These are phyloP conservation scores for Heliconius ismenius DNA, from an alignment of 2,888 invertebrate genomes.

Conservation along the genomic window DNA sequence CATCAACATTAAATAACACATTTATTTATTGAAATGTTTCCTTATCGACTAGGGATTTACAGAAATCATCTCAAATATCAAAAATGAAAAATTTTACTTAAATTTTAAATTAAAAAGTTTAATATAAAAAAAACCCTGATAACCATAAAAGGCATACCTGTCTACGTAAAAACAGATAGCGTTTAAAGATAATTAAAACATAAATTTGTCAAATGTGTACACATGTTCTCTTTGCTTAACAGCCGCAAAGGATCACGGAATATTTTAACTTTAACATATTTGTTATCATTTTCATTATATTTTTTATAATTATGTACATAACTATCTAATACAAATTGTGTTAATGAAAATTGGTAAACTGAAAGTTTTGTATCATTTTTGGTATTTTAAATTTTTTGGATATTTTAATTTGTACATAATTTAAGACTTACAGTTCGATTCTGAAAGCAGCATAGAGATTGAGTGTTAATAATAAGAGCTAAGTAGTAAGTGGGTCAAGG, in stretches of 20 bases:
- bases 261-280: constrained; percentile 39
- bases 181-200: constrained; percentile 59
- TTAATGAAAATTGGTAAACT: background rate
- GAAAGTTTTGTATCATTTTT: background rate
- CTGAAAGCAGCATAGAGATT: constrained; percentile 54
- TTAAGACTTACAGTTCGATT: constrained; percentile 48
- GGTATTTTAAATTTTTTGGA: background rate
- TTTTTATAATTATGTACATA: background rate
- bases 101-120: background rate
- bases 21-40: background rate
- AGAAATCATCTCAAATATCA: background rate
- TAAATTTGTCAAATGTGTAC: constrained; percentile 67
- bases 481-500: constrained; percentile 69
- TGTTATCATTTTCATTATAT: background rate
- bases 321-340: no score
- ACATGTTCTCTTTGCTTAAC: constrained; percentile 45
- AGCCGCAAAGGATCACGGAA: constrained; percentile 40
- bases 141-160: constrained; percentile 33
- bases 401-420: constrained; percentile 6
- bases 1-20: background rate
- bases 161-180: constrained; percentile 61
- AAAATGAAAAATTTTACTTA: background rate
- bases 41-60: background rate
- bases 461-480: constrained; percentile 64
- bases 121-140: constrained; percentile 14